Base-by-base conservation (phyloP, 2,797 vertebrate species). In the Clarias laeviceps region DNA sequence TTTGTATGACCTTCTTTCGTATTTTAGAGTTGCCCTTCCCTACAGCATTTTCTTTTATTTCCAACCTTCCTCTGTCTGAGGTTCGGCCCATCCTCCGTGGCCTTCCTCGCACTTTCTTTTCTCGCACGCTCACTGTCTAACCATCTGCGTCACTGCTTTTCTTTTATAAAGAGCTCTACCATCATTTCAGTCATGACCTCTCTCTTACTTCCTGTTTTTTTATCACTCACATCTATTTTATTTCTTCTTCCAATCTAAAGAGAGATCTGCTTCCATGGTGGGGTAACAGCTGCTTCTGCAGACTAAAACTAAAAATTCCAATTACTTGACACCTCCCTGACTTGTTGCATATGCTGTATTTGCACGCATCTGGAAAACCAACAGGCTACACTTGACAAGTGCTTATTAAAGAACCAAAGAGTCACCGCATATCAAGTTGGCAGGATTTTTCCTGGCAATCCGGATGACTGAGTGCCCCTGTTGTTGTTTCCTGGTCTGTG, bases 1-100 rank as follows among this genome's bases (percentile, higher is more conserved):
- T 87, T 69, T 64, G 15, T 85, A 79, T 73, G 79, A 87, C 85
- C 85, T 87, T 86, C 79, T 84, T 45, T 61, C 73, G 74, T 81
- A 70, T 57, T 80, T 87, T 86, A 76, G 62, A 37, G 1, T 61
- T 80, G 84, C 88, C 86, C 89, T 86, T 86, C 82, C 76, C 83
- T 80, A 69, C 57, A 82, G 86, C 84, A 70, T 62, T 84, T 66
- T 61, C 78, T 84, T 88, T 84, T 66, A 82, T 87, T 85, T 85
- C 72, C n/a, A 56, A 73, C 65, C 24, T 34, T 59, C 20, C 86
- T 82, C 32, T 82, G 29, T 80, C 78, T 78, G 32, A 40, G 20
- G 37, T 57, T 85, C 62, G 8, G 69, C 80, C 85, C 74, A 59
- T 81, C 82, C 61, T 85, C 73, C 37, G 7, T 85, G 27, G 66